Evolutionary conservation across 2,113 vertebrate genomes (phyloP).

Genomic region (Boulengeromyrus knoepffleri): DNA sequence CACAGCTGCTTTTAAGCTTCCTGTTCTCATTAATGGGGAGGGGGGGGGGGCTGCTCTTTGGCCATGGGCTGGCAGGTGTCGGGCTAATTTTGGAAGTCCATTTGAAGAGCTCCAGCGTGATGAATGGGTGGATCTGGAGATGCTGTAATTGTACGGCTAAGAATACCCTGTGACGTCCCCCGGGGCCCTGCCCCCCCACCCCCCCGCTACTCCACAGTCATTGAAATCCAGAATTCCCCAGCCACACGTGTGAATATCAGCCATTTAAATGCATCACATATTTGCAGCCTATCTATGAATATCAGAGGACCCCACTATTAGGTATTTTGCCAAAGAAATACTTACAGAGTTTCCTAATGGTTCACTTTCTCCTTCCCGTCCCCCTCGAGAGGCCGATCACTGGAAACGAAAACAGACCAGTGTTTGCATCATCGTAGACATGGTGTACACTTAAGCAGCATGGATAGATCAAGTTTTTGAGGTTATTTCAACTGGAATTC

Average conservation of each 20-base stretch:
- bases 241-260: neutral
- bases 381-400: neutral
- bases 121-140: conserved; percentile 8
- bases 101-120: neutral
- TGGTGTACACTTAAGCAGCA: neutral
- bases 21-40: neutral
- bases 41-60: neutral
- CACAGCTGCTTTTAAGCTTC: neutral
- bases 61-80: conserved; percentile 4
- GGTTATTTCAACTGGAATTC: neutral
- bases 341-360: neutral
- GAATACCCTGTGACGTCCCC: neutral
- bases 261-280: neutral
- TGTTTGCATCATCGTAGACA: neutral
- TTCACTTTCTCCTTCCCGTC: neutral
- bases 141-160: neutral
- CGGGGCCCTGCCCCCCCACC: neutral
- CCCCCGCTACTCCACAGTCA: neutral
- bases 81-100: conserved; percentile 15
- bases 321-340: neutral
- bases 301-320: neutral
- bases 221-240: neutral
- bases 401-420: neutral
- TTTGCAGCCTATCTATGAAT: neutral
- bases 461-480: neutral